These are phyloP conservation scores for Gortyna flavago DNA, from an alignment of 2,888 invertebrate species.

Conservation along the genomic window DNA sequence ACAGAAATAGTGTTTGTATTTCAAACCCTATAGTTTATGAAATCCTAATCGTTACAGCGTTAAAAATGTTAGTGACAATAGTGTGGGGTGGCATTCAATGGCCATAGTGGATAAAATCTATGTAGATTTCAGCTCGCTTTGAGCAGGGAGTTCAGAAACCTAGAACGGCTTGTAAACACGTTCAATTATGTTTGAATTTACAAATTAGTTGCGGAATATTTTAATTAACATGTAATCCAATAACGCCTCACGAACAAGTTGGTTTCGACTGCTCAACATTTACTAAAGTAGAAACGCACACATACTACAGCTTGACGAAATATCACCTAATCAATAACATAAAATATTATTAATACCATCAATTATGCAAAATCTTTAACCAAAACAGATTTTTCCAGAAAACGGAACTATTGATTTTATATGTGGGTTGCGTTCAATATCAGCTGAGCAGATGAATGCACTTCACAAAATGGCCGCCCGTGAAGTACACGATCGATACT, in stretches of 20 bases:
- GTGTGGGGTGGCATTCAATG: background rate
- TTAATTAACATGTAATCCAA: background rate
- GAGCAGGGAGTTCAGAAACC: background rate
- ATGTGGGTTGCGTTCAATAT: constrained; percentile 75
- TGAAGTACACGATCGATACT: constrained; percentile 64
- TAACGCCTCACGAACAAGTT: constrained; percentile 18
- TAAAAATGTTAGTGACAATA: background rate
- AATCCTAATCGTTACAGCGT: background rate
- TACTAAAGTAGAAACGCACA: background rate
- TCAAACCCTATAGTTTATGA: background rate
- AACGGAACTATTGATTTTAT: constrained; percentile 66
- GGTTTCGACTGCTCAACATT: constrained; percentile 15
- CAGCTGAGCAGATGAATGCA: constrained; percentile 80
- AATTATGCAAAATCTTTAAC: background rate
- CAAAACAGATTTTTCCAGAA: constrained; percentile 22
- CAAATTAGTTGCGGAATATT: background rate
- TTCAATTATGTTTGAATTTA: background rate
- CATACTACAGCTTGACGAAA: background rate
- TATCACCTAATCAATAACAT: background rate
- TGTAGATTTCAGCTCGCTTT: background rate
- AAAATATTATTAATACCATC: background rate
- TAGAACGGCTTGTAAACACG: constrained; percentile 1
- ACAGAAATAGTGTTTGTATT: too few relatives aligned
- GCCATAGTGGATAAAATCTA: background rate
- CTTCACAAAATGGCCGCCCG: constrained; percentile 89